Base-by-base conservation (phyloP, 2,113 vertebrate genomes). In the Rafetus swinhoei region DNA sequence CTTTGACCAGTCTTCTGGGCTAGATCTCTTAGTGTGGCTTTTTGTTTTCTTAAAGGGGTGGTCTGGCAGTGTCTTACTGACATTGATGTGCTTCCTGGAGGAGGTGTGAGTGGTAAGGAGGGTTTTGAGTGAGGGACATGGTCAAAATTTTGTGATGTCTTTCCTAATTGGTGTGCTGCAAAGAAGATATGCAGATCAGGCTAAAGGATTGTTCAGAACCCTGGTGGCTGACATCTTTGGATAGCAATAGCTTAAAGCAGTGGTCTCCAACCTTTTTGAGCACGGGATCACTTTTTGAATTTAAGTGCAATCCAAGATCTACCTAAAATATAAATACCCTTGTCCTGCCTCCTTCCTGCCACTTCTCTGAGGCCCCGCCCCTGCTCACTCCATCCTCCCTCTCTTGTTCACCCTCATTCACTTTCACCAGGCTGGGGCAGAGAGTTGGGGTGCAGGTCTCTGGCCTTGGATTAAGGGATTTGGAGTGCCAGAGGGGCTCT, bases 21-120 rank as follows among this genome's bases (percentile, higher is more conserved):
- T 22, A 79, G 0, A 81, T 35, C 18, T 90, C 22, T 55, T 69
- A 69, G 5, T 2, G 0, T 72, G 83, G 21, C 65, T 6, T 39
- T 7, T 0, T n/a, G n/a, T n/a, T 21, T 82, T 19, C 4, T 27
- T 0, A 1, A 2, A 83, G 22, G 12, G 35, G 15, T 50, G 9
- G 39, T 16, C 24, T 65, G 35, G 16, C 54, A 87, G 85, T 12
- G 24, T 35, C 50, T n/a, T 65, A 3, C 72, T 74, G 29, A 15
- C 82, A 52, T 80, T 65, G 7, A 45, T 24, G n/a, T 4, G 7
- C 11, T 56, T 55, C 76, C 85, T 19, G 62, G 54, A 57, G 87
- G 74, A 35, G 21, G 16, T 50, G 57, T 21, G 24, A n/a, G 9
- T 82, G 24, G 57, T 77, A 27, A 29, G 79, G 55, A 79, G 60